Conservation (phyloP, 2,888 invertebrate genomes). For the Tuberolachnus salignus region DNA sequence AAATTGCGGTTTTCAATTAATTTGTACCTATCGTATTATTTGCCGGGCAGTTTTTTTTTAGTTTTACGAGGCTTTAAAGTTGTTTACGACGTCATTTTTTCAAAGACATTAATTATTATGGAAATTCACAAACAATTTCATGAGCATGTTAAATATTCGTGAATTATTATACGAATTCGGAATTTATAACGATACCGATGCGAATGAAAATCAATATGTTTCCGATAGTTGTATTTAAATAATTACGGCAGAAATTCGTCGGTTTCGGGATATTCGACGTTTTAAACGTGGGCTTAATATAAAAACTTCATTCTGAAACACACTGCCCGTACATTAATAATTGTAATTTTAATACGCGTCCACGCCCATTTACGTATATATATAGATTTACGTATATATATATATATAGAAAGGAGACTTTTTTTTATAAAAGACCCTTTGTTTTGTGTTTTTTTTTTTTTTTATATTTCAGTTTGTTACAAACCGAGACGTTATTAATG, state of each 20-base stretch:
- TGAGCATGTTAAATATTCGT: too few relatives aligned
- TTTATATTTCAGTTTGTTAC: background rate
- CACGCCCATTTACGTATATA: background rate
- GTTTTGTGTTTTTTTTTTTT: background rate
- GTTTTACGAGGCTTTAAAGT: too few relatives aligned
- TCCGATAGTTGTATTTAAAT: background rate
- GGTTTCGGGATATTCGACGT: background rate
- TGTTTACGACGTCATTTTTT: too few relatives aligned
- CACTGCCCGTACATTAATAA: background rate
- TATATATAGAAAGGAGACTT: background rate
- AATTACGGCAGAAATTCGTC: background rate
- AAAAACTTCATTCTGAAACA: background rate
- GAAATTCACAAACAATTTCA: too few relatives aligned
- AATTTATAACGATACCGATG: too few relatives aligned
- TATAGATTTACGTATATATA: too few relatives aligned
- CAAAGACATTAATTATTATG: too few relatives aligned
- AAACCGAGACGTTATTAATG: slow-evolving; percentile 22
- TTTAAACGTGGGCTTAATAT: background rate
- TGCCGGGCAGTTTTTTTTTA: too few relatives aligned
- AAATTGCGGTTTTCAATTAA: too few relatives aligned
- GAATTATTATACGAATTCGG: too few relatives aligned
- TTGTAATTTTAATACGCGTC: slow-evolving; percentile 22
- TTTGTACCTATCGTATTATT: too few relatives aligned
- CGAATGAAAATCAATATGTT: too few relatives aligned
- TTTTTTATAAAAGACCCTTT: background rate